A percentile compares a stretch with the other conserved stretches of the same genome.
Conservation (phyloP, 2,113 vertebrate species). For the Oostethus manadensis region DNA sequence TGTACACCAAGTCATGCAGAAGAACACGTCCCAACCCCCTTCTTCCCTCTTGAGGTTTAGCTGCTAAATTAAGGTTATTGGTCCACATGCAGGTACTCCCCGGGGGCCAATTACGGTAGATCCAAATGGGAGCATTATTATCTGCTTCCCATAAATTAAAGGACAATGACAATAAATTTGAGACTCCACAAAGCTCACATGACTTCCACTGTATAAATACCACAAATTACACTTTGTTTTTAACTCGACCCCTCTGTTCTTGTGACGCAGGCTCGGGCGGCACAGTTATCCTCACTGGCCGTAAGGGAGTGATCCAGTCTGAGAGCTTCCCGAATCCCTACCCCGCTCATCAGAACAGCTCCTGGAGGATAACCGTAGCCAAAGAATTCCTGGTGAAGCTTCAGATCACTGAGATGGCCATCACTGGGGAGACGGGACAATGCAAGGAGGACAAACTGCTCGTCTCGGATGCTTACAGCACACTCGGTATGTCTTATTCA, state of each 20-base stretch:
- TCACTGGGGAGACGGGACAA: constrained; percentile 61
- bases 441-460: constrained; percentile 64
- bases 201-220: background rate
- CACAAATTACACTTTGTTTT: constrained; percentile 1
- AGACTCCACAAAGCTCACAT: background rate
- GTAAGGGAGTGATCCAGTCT: constrained; percentile 66
- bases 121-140: constrained; percentile 2
- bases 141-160: constrained; percentile 1
- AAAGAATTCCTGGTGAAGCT: constrained; percentile 63
- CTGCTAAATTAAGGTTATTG: constrained; percentile 21
- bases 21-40: too few species aligned
- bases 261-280: constrained; percentile 45
- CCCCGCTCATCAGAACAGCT: constrained; percentile 57
- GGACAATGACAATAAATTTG: background rate
- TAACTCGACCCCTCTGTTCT: background rate
- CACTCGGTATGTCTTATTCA: constrained; percentile 43
- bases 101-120: constrained; percentile 34
- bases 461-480: constrained; percentile 59
- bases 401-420: constrained; percentile 63
- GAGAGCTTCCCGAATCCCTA: constrained; percentile 65
- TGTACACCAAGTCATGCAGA: too few species aligned
- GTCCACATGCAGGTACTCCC: constrained; percentile 17
- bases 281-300: constrained; percentile 42
- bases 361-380: constrained; percentile 69
- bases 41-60: constrained; percentile 9